Base-by-base conservation (phyloP, 2,888 invertebrate species). In the Eudasyphora cyanicolor region DNA sequence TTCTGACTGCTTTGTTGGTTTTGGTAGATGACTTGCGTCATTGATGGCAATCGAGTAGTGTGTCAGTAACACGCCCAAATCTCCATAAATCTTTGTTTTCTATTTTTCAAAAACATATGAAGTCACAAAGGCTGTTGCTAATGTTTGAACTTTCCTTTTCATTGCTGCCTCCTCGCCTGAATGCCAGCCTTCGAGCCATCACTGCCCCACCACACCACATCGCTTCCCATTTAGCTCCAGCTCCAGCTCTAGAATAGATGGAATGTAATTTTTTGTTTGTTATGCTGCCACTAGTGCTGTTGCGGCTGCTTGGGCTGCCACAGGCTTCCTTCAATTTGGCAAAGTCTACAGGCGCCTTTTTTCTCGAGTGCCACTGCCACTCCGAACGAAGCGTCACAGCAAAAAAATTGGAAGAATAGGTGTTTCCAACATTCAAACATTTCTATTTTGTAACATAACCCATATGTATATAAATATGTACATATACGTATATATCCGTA, bases 21-120 rank as follows among this genome's bases (percentile, higher is more conserved):
- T 78, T 57, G 14, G 80, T n/a, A 49, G 78, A 84, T 79, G 82
- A 84, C 76, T 82, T 82, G 84, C 84, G 82, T 84, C 82, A 79
- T 79, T 82, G 76, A 77, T 77, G 82, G 79, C 84, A 79, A 84
- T 84, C 85, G 86, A 84, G 79, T 82, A 82, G 84, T 85, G 83
- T 87, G 87, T 87, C 87, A 87, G 84, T 80, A 83, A 82, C 87
- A 86, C 86, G 86, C 86, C 86, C 86, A 85, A 85, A 86, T 85
- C 82, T 85, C 86, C 85, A 87, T 87, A 87, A 87, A 87, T 87
- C 87, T 87, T 86, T 85, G 83, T 83, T 83, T 86, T 84, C 80
- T 85, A 74, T 85, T 85, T 79, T 76, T 57, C 57, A 80, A 70
- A 77, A 74, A 80, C 74, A 80, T 77, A 69, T 77, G 35, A 80